Evolutionary conservation across 1,140 invertebrate genomes (phyloP).

Genomic region (Chlorops oryzae): DNA sequence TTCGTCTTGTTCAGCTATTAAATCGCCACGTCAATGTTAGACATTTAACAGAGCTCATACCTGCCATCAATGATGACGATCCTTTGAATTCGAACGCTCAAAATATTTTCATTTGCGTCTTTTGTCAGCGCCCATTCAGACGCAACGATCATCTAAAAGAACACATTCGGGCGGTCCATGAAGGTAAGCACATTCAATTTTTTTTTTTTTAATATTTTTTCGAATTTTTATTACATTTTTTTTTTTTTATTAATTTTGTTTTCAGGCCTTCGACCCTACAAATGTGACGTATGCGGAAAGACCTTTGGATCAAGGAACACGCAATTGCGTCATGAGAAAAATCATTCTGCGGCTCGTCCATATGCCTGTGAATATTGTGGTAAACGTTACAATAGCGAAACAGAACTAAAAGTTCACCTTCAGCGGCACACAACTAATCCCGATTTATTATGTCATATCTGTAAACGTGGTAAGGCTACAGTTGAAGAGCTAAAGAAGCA

Average conservation of each 20-base stretch:
- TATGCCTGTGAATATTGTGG: not conserved
- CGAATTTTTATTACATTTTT: no score
- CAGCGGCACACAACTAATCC: not conserved
- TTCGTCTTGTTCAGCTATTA: not conserved
- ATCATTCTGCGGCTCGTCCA: not conserved
- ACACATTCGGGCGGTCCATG: not conserved
- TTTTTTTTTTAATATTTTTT: no score
- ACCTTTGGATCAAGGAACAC: constrained; percentile 1
- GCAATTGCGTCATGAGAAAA: not conserved
- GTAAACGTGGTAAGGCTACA: not conserved
- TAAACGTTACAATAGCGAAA: not conserved
- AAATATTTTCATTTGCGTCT: not conserved
- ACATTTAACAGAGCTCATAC: not conserved
- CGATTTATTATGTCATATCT: not conserved
- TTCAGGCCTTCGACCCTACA: not conserved
- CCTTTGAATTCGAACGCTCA: not conserved
- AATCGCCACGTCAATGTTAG: not conserved
- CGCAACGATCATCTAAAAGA: not conserved
- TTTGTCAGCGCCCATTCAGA: not conserved
- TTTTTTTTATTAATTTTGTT: no score
- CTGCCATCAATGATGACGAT: not conserved
- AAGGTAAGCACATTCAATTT: no score
- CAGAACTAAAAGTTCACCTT: not conserved
- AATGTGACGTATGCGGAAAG: not conserved
- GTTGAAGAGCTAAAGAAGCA: not conserved